Evolutionary conservation across 2,113 vertebrate genomes (phyloP).

Genomic region (Cryptomyrus ogoouensis): DNA sequence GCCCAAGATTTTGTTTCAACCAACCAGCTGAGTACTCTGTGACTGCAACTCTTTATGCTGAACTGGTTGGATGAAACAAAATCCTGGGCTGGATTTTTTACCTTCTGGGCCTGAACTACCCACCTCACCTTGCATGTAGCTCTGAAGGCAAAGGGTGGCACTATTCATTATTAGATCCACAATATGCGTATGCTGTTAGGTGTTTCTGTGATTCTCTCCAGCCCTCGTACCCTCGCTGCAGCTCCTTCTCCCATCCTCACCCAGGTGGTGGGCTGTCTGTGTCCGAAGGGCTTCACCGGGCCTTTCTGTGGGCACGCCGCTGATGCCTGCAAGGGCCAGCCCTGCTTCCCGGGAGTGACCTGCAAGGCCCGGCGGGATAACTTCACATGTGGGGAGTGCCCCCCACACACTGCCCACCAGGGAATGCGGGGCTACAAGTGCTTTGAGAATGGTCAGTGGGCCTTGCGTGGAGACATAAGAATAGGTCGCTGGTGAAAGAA

Average conservation of each 20-base stretch:
- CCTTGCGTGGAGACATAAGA: neutral
- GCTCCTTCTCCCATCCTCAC: neutral
- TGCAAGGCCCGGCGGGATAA: conserved; percentile 41
- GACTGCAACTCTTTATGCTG: neutral
- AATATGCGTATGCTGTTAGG: neutral
- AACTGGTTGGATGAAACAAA: neutral
- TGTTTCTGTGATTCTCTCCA: neutral
- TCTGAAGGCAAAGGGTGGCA: neutral
- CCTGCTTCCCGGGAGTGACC: conserved; percentile 60
- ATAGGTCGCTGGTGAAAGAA: neutral
- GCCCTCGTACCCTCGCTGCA: neutral
- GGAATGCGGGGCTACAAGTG: conserved; percentile 65
- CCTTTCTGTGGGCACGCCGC: conserved; percentile 52
- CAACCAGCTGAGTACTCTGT: neutral
- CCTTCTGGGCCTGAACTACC: neutral
- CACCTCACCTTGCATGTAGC: neutral
- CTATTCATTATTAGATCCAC: neutral
- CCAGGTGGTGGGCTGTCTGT: conserved; percentile 66
- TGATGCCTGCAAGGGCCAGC: conserved; percentile 56
- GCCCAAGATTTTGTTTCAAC: neutral
- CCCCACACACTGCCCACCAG: conserved; percentile 43
- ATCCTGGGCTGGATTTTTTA: neutral
- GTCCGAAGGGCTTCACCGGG: conserved; percentile 59
- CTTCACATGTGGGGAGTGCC: conserved; percentile 63
- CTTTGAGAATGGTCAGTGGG: conserved; percentile 60